These are phyloP conservation scores for Xyrichtys novacula DNA, from an alignment of 2,797 vertebrate species.

Conservation along the genomic window DNA sequence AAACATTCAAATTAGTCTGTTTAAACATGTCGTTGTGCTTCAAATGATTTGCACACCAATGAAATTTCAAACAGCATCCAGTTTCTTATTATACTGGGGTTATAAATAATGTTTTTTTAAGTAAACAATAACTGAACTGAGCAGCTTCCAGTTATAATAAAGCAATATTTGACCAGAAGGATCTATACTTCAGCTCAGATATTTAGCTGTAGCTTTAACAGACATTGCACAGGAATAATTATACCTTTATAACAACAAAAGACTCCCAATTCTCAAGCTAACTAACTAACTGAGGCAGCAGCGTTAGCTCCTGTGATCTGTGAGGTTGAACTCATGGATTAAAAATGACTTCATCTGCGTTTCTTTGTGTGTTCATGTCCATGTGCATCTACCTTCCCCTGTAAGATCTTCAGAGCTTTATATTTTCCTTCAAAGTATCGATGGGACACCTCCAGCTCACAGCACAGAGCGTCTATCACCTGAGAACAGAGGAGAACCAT, in stretches of 20 bases:
- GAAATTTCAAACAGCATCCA: too few species aligned
- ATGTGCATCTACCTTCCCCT: conserved; percentile 87
- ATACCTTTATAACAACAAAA: not conserved
- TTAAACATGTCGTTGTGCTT: too few species aligned
- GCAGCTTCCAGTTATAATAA: too few species aligned
- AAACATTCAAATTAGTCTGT: too few species aligned
- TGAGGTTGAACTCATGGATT: not conserved
- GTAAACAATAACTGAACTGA: too few species aligned
- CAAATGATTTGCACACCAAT: too few species aligned
- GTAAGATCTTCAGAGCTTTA: conserved; percentile 92
- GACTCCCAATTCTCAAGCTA: not conserved
- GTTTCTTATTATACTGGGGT: too few species aligned
- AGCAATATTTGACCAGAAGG: too few species aligned
- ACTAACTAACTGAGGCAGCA: not conserved
- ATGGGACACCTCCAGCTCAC: conserved; percentile 91
- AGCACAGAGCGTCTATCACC: conserved; percentile 88
- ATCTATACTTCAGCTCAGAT: too few species aligned
- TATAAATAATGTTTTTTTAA: too few species aligned
- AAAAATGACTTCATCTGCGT: not conserved
- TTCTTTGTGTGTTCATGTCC: not conserved
- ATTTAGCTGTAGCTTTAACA: too few species aligned
- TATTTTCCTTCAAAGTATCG: conserved; percentile 93
- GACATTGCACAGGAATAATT: too few species aligned
- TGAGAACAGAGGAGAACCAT: conserved; percentile 64
- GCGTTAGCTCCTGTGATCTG: not conserved